Conservation (phyloP, 1,140 invertebrate genomes). For the Medauroidea extradentata region DNA sequence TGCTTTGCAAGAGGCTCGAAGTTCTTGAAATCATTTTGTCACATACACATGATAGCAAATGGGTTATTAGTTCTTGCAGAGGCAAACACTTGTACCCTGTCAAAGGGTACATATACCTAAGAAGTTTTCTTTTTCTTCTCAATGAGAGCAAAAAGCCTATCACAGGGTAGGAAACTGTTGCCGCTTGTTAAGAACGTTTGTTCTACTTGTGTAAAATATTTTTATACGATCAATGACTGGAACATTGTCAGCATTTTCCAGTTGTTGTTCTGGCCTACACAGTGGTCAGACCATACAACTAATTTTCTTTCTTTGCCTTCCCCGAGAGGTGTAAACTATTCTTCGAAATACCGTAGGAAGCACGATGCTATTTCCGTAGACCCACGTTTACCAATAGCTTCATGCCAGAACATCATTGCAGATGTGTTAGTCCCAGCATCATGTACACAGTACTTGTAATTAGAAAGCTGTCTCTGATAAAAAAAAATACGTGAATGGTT, state of each 20-base stretch:
- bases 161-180: constrained; percentile 21
- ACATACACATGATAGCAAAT: constrained; percentile 1
- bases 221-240: constrained; percentile 6
- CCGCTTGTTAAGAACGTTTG: constrained; percentile 21
- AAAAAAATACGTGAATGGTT: not conserved
- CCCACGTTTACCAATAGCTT: constrained; percentile 17
- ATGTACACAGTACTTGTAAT: constrained; percentile 18
- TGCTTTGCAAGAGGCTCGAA: not conserved
- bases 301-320: constrained; percentile 15
- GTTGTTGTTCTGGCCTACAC: constrained; percentile 25
- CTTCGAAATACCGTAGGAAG: constrained; percentile 16
- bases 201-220: constrained; percentile 17
- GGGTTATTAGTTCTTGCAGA: not conserved
- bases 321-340: constrained; percentile 9
- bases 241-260: constrained; percentile 13
- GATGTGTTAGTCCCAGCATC: constrained; percentile 11
- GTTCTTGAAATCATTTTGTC: constrained; percentile 9
- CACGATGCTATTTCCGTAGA: constrained; percentile 19
- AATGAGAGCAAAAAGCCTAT: constrained; percentile 21
- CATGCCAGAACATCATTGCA: constrained; percentile 20
- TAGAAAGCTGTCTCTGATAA: constrained; percentile 9
- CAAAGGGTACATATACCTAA: constrained; percentile 7
- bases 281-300: constrained; percentile 24
- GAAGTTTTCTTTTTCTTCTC: constrained; percentile 16
- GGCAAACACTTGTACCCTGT: not conserved